Conservation (phyloP, 2,888 invertebrate species). For the Melolontha melolontha region DNA sequence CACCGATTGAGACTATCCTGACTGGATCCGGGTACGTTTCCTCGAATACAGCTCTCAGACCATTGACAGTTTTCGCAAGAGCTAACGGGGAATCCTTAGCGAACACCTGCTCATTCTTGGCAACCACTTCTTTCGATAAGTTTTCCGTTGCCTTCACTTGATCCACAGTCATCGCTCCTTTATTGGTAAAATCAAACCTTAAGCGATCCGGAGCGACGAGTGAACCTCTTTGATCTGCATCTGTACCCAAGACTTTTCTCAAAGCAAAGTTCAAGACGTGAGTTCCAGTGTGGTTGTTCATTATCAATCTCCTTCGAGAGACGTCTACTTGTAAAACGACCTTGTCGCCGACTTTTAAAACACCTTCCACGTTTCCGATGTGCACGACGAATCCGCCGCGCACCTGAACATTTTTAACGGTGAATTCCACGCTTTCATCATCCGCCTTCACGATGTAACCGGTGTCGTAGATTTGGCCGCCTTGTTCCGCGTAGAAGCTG, state of each 20-base stretch:
- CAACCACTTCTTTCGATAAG: slow-evolving; percentile 76
- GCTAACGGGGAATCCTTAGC: slow-evolving; percentile 87
- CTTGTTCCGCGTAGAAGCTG: slow-evolving; percentile 98
- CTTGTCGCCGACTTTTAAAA: slow-evolving; percentile 85
- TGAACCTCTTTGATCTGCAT: slow-evolving; percentile 96
- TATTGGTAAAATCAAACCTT: slow-evolving; percentile 97
- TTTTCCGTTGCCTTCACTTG: slow-evolving; percentile 91
- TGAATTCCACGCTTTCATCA: slow-evolving; percentile 91
- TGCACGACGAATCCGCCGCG: slow-evolving; percentile 97
- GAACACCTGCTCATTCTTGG: slow-evolving; percentile 72
- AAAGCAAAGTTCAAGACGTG: slow-evolving; percentile 96
- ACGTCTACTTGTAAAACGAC: slow-evolving; percentile 86
- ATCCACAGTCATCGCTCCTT: slow-evolving; percentile 87
- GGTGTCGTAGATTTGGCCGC: slow-evolving; percentile 97
- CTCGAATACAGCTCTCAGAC: slow-evolving; percentile 97
- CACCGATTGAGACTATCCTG: slow-evolving; percentile 91
- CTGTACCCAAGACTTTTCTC: slow-evolving; percentile 88
- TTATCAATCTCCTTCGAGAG: slow-evolving; percentile 87
- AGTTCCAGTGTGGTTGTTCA: slow-evolving; percentile 99
- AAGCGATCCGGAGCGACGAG: slow-evolving; percentile 97
- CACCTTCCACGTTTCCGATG: slow-evolving; percentile 89
- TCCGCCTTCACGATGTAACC: slow-evolving; percentile 87
- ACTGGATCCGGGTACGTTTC: slow-evolving; percentile 99
- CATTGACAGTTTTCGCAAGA: slow-evolving; percentile 91
- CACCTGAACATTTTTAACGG: slow-evolving; percentile 93